Evolutionary conservation across 37 sponge, comb jelly and placozoan species (phyloP).

Genomic region (Beroe forskalii): DNA sequence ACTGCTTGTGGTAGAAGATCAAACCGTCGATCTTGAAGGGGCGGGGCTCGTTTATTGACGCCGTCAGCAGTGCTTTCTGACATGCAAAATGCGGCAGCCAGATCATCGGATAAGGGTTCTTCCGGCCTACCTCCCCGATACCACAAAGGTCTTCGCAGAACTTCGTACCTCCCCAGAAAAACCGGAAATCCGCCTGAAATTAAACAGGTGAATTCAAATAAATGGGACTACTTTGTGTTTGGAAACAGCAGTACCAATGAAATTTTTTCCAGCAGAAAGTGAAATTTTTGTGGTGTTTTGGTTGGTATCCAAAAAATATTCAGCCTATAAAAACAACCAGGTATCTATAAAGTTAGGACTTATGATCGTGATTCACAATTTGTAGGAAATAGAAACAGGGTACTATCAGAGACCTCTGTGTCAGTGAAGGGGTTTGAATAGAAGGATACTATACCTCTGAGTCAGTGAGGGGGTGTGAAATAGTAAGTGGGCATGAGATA

Average conservation of each 20-base stretch:
- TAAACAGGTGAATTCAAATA: neutral
- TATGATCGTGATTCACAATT: too few species aligned
- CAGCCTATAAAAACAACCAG: too few species aligned
- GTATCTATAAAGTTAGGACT: too few species aligned
- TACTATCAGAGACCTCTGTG: too few species aligned
- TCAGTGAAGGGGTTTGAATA: too few species aligned
- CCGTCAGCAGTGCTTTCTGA: constrained; percentile 66
- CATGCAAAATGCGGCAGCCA: constrained; percentile 70
- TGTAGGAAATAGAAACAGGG: too few species aligned
- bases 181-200: constrained; percentile 65
- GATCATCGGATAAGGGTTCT: constrained; percentile 69
- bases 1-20: constrained; percentile 87
- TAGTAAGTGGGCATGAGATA: too few species aligned
- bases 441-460: too few species aligned
- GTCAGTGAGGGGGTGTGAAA: constrained; percentile 83
- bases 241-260: neutral
- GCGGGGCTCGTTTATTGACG: constrained; percentile 56
- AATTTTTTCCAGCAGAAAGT: too few species aligned
- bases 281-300: too few species aligned
- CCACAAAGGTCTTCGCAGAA: neutral
- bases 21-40: constrained; percentile 83
- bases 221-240: neutral
- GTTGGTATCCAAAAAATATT: too few species aligned
- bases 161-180: constrained; percentile 65
- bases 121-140: neutral